Conservation (phyloP, 2,113 vertebrate genomes). For the Malurus alboscapulatus region DNA sequence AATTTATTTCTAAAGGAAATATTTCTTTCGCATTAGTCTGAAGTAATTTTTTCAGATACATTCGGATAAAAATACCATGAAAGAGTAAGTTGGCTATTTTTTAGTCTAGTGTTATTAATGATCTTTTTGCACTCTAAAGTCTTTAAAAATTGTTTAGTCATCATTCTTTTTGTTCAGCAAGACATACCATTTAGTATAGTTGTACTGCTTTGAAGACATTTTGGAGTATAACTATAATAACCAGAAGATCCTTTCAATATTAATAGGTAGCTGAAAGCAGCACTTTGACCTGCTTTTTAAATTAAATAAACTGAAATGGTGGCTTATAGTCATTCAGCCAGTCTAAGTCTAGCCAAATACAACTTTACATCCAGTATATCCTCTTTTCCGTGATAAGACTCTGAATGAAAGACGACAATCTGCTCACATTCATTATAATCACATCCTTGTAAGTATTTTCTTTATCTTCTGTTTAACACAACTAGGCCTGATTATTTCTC, state of each 20-base stretch:
- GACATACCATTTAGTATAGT: not conserved
- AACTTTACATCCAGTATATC: not conserved
- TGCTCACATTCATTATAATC: not conserved
- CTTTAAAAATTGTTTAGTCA: not conserved
- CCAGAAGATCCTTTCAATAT: constrained; percentile 20
- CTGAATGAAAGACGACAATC: not conserved
- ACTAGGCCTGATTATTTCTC: not conserved
- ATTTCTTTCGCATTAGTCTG: not conserved
- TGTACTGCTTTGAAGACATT: constrained; percentile 10
- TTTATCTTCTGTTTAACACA: constrained; percentile 8
- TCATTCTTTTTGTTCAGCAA: not conserved
- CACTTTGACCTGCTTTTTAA: constrained; percentile 33
- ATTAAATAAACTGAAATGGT: constrained; percentile 16
- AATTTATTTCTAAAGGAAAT: not conserved
- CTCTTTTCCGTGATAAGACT: not conserved
- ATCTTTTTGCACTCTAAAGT: not conserved
- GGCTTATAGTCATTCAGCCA: constrained; percentile 1
- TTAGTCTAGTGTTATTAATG: not conserved
- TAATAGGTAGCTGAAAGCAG: constrained; percentile 31
- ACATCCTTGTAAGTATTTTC: not conserved
- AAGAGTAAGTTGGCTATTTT: not conserved
- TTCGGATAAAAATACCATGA: not conserved
- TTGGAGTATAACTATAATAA: not conserved
- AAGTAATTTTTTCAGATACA: not conserved
- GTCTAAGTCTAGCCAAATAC: not conserved